phyloP scores from a whole-genome alignment of 2,113 vertebrate species.

The Falco punctatus region DNA sequence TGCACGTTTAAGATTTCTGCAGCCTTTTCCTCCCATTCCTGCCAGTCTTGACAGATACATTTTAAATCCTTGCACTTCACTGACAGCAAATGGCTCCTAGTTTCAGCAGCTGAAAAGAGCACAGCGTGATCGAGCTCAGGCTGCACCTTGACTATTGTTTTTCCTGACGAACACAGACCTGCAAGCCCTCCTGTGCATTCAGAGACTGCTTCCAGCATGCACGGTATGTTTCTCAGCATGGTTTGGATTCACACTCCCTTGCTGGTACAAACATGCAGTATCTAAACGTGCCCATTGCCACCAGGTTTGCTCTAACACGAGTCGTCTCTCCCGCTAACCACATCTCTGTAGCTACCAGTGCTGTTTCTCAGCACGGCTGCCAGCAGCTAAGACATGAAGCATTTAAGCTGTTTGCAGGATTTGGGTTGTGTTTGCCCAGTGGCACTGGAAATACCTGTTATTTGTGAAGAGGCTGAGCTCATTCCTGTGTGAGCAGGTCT shows the following conservation, averaged over 20 bases:
- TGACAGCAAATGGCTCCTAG: not conserved
- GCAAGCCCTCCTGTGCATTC: not conserved
- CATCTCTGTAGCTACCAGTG: constrained; percentile 6
- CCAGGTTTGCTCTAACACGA: not conserved
- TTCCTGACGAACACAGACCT: not conserved
- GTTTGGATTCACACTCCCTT: not conserved
- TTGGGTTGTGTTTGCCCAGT: constrained; percentile 33
- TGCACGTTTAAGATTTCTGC: not conserved
- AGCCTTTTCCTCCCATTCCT: not conserved
- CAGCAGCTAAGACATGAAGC: constrained; percentile 55
- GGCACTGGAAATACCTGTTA: not conserved
- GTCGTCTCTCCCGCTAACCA: not conserved
- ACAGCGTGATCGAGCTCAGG: rapidly evolving
- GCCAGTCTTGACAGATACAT: not conserved
- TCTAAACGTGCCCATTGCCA: not conserved
- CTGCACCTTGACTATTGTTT: not conserved
- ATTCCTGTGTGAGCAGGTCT: not conserved
- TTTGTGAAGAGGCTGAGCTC: not conserved
- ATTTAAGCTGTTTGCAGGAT: not conserved
- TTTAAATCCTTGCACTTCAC: not conserved
- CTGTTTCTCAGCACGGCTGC: constrained; percentile 18
- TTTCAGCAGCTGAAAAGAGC: not conserved
- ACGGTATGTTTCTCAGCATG: not conserved
- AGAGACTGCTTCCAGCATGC: not conserved
- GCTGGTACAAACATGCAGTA: not conserved